These are phyloP conservation scores for Pseudomyrmex gracilis DNA, from an alignment of 1,140 invertebrate species.

Conservation along the genomic window DNA sequence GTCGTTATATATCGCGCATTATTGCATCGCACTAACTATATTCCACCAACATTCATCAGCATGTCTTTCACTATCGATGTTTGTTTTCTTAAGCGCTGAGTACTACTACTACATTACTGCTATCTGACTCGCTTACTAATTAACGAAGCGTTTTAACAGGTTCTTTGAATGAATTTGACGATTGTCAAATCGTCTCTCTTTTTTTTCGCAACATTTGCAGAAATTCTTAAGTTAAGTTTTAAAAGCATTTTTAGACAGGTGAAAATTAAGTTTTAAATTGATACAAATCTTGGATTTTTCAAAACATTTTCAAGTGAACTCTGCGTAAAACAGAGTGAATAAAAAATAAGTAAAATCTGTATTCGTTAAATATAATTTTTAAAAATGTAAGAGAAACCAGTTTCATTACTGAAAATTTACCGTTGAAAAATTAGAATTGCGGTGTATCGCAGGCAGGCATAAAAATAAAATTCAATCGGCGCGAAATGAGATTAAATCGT, in stretches of 20 bases:
- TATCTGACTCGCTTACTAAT: neutral
- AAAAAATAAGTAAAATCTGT: neutral
- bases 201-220: neutral
- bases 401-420: neutral
- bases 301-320: neutral
- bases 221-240: neutral
- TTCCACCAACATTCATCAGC: neutral
- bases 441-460: constrained; percentile 2
- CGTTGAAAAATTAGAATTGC: constrained; percentile 4
- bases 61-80: neutral
- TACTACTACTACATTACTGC: neutral
- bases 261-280: neutral
- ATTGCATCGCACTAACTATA: neutral
- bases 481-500: constrained; percentile 37
- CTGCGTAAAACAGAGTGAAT: neutral
- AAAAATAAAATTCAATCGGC: constrained; percentile 46
- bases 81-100: neutral
- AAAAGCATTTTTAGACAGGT: neutral
- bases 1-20: constrained; percentile 5
- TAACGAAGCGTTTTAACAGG: neutral
- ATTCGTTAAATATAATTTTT: no score
- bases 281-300: neutral
- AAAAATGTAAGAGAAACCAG: neutral
- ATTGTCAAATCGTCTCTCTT: neutral
- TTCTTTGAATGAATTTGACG: neutral